Conservation (phyloP, 1,140 invertebrate species). For the Ceratina australensis region DNA sequence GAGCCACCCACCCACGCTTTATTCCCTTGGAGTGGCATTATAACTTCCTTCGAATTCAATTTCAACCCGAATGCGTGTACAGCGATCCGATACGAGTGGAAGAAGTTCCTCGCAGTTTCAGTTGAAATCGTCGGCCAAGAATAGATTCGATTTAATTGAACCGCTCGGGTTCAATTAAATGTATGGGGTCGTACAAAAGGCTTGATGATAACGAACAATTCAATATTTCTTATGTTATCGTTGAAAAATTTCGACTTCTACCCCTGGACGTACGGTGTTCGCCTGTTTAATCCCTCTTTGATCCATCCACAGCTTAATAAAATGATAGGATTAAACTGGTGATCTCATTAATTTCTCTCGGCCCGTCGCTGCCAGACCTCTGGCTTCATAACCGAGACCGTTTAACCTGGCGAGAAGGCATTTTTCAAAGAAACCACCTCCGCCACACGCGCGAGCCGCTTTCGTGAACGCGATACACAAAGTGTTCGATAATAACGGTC, state of each 20-base stretch:
- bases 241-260: slow-evolving; percentile 21
- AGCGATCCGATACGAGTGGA: background rate
- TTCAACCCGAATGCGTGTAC: background rate
- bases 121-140: too few species aligned
- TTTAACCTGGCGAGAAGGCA: background rate
- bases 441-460: background rate
- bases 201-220: background rate
- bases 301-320: slow-evolving; percentile 29
- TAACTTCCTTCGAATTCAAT: background rate
- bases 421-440: slow-evolving; percentile 5
- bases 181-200: too few species aligned
- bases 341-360: slow-evolving; percentile 17
- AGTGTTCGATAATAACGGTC: background rate
- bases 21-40: background rate
- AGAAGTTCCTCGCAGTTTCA: background rate
- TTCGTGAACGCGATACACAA: background rate
- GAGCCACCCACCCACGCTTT: background rate
- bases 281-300: slow-evolving; percentile 3
- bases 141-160: too few species aligned
- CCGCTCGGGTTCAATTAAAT: too few species aligned
- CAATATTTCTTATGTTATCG: background rate
- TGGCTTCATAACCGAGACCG: slow-evolving; percentile 4
- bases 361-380: slow-evolving; percentile 2
- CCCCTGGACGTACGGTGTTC: too few species aligned
- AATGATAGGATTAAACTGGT: slow-evolving; percentile 13